These are phyloP conservation scores for Leptinotarsa rubiginosa DNA, from an alignment of 2,888 invertebrate species.

Conservation along the genomic window DNA sequence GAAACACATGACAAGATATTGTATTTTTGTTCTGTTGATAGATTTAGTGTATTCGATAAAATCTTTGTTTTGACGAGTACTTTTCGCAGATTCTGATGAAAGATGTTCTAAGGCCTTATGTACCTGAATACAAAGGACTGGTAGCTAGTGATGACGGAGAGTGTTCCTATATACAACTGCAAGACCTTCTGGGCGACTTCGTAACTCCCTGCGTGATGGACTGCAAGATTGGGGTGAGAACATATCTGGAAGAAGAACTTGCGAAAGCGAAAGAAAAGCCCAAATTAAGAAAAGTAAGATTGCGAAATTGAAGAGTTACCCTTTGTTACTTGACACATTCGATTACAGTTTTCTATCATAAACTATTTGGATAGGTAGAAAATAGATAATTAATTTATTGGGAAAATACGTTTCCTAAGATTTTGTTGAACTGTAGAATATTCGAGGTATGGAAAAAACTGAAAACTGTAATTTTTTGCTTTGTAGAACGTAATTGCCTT, in stretches of 20 bases:
- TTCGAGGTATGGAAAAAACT: too few relatives aligned
- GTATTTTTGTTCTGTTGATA: too few relatives aligned
- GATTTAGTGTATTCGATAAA: too few relatives aligned
- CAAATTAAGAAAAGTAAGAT: slow-evolving; percentile 82
- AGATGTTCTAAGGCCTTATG: slow-evolving; percentile 88
- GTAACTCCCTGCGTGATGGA: slow-evolving; percentile 96
- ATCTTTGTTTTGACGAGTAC: too few relatives aligned
- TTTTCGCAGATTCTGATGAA: slow-evolving; percentile 77
- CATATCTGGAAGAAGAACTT: slow-evolving; percentile 94
- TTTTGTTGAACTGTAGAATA: too few relatives aligned
- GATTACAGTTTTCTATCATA: too few relatives aligned
- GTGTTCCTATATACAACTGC: slow-evolving; percentile 88
- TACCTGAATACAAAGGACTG: slow-evolving; percentile 93
- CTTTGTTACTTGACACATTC: neutral
- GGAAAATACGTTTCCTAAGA: too few relatives aligned
- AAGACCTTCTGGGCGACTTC: slow-evolving; percentile 92
- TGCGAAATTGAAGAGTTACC: neutral
- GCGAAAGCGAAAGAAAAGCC: slow-evolving; percentile 96
- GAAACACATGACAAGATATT: too few relatives aligned
- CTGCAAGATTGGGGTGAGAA: slow-evolving; percentile 94
- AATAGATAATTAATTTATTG: too few relatives aligned
- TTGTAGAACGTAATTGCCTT: too few relatives aligned
- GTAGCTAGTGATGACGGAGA: slow-evolving; percentile 83
- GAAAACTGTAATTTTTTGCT: too few relatives aligned
- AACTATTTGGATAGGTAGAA: too few relatives aligned